These are phyloP conservation scores for Enoplosus armatus DNA, from an alignment of 2,797 vertebrate species.

Conservation along the genomic window DNA sequence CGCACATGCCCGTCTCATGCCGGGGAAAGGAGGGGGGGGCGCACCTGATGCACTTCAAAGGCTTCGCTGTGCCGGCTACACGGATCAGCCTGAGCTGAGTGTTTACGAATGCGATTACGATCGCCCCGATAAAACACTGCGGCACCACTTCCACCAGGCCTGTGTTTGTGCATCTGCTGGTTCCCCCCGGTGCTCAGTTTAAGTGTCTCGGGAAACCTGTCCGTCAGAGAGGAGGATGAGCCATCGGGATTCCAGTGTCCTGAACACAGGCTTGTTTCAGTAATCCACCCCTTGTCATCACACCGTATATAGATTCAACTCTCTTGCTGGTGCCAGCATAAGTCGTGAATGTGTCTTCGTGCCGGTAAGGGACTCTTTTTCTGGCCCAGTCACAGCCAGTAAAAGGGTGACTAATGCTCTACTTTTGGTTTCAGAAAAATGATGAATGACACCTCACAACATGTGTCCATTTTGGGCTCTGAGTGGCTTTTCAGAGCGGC, in stretches of 20 bases:
- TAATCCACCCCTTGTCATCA: slow-evolving; percentile 24
- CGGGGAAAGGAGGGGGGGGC: neutral
- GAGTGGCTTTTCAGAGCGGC: neutral
- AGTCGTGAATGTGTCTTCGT: neutral
- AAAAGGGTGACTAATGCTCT: slow-evolving; percentile 44
- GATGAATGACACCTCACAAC: slow-evolving; percentile 24
- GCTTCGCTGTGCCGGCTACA: slow-evolving; percentile 6
- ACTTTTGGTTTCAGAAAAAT: slow-evolving; percentile 19
- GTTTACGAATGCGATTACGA: slow-evolving; percentile 29
- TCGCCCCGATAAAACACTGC: slow-evolving; percentile 12
- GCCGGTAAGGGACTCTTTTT: slow-evolving; percentile 14
- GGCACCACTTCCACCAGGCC: neutral
- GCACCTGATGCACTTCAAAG: slow-evolving; percentile 45
- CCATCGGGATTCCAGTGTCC: slow-evolving; percentile 1
- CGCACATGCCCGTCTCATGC: slow-evolving; percentile 37
- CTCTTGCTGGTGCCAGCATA: slow-evolving; percentile 5
- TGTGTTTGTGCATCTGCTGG: neutral
- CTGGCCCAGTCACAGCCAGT: slow-evolving; percentile 29
- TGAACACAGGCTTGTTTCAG: slow-evolving; percentile 5
- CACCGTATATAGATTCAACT: slow-evolving; percentile 7
- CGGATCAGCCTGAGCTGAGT: neutral
- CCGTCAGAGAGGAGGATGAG: slow-evolving; percentile 22
- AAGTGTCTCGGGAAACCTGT: neutral
- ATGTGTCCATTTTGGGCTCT: slow-evolving; percentile 19
- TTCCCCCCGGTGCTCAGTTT: slow-evolving; percentile 11